Evolutionary conservation across 2,113 vertebrate genomes (phyloP).

Genomic region (Mandrillus leucophaeus): DNA sequence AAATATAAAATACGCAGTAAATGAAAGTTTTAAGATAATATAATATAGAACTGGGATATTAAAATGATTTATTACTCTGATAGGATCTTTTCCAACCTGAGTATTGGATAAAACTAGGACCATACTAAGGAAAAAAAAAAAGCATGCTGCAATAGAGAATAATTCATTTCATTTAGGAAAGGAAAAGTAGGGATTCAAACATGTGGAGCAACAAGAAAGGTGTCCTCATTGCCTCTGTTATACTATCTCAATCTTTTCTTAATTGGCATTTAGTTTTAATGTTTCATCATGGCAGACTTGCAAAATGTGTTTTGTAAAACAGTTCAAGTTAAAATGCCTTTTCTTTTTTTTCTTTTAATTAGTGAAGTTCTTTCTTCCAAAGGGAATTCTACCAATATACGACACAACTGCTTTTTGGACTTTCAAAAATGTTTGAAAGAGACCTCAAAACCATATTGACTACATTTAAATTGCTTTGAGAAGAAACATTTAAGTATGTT

Average conservation of each 20-base stretch:
- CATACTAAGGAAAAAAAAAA: not conserved
- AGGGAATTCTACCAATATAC: conserved; percentile 55
- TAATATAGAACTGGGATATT: conserved; percentile 67
- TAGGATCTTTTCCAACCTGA: conserved; percentile 49
- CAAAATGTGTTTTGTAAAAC: conserved; percentile 40
- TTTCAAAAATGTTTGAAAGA: conserved; percentile 62
- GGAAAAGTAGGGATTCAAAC: not conserved
- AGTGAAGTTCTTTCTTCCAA: conserved; percentile 64
- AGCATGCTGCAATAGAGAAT: conserved; percentile 11
- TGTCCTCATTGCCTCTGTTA: not conserved
- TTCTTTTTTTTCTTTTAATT: conserved; percentile 18
- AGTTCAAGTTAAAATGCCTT: not conserved
- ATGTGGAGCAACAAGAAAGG: not conserved
- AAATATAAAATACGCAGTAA: conserved; percentile 67
- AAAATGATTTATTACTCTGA: conserved; percentile 72
- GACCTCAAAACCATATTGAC: conserved; percentile 66
- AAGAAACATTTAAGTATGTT: conserved; percentile 54
- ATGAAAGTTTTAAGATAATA: conserved; percentile 72
- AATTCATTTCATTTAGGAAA: conserved; percentile 41
- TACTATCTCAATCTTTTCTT: conserved; percentile 1
- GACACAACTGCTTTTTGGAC: not conserved
- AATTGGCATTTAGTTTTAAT: conserved; percentile 45
- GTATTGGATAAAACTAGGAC: conserved; percentile 45
- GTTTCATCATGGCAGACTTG: not conserved
- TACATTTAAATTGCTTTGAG: conserved; percentile 60